These are phyloP conservation scores for Zaprionus nigranus DNA, from an alignment of 1,140 invertebrate genomes.

Conservation along the genomic window DNA sequence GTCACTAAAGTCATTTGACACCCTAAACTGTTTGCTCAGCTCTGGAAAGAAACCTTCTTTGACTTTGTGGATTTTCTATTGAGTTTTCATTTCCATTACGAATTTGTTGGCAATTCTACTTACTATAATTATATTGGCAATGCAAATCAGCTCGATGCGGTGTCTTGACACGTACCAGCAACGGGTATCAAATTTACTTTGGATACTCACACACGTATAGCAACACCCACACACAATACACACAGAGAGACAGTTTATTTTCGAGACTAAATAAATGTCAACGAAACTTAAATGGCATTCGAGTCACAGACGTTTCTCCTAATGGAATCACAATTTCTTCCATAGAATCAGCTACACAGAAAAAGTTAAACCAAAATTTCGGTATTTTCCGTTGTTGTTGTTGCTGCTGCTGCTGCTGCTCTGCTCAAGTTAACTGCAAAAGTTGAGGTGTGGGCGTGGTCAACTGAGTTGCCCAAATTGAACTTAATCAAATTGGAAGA, in stretches of 20 bases:
- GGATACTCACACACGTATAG: neutral
- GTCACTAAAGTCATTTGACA: neutral
- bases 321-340: constrained; percentile 76
- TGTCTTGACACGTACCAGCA: constrained; percentile 36
- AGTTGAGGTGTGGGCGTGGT: constrained; percentile 65
- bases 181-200: neutral
- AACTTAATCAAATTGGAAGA: constrained; percentile 80
- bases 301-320: constrained; percentile 73
- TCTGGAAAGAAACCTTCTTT: neutral
- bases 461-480: constrained; percentile 69
- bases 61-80: constrained; percentile 10
- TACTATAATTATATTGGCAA: constrained; percentile 73
- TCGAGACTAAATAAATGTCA: constrained; percentile 41
- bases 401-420: no score
- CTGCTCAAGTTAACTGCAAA: constrained; percentile 66
- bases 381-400: constrained; percentile 37
- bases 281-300: constrained; percentile 77
- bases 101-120: constrained; percentile 29
- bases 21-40: neutral
- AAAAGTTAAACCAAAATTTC: constrained; percentile 45
- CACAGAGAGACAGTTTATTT: neutral
- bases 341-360: constrained; percentile 8
- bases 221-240: neutral
- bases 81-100: constrained; percentile 32
- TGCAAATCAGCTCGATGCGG: constrained; percentile 55